phyloP scores from a whole-genome alignment of 2,797 vertebrate species.

The Pseudomugil tenellus region DNA sequence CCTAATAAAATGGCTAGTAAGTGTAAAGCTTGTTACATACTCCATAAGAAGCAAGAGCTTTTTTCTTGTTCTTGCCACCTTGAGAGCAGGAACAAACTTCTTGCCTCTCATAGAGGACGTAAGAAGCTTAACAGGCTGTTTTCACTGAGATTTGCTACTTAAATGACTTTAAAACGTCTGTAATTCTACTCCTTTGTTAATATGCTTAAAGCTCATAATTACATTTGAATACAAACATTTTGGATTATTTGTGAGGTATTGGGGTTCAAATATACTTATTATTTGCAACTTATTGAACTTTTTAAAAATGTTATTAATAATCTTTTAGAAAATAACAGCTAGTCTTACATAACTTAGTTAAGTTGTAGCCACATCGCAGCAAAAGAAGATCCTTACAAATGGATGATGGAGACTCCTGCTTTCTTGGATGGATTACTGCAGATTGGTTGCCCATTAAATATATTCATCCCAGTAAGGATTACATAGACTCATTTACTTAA shows the following conservation, averaged over 20 bases:
- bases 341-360: constrained; percentile 47
- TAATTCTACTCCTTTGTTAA: not conserved
- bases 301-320: not conserved
- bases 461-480: constrained; percentile 61
- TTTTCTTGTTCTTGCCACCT: too few species aligned
- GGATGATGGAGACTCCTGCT: constrained; percentile 37
- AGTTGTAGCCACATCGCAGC: constrained; percentile 32
- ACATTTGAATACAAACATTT: too few species aligned
- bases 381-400: constrained; percentile 27
- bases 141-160: not conserved
- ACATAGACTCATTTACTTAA: constrained; percentile 71
- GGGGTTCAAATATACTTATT: not conserved
- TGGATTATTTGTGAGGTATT: not conserved
- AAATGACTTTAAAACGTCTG: not conserved
- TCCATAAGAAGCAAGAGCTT: too few species aligned
- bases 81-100: too few species aligned
- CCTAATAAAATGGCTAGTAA: too few species aligned
- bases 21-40: too few species aligned
- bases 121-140: too few species aligned
- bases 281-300: not conserved
- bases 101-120: too few species aligned
- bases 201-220: not conserved
- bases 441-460: constrained; percentile 66
- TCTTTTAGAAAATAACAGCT: not conserved
- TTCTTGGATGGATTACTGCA: constrained; percentile 66